phyloP scores from a whole-genome alignment of 2,113 vertebrate species.

The Datnioides undecimradiatus region DNA sequence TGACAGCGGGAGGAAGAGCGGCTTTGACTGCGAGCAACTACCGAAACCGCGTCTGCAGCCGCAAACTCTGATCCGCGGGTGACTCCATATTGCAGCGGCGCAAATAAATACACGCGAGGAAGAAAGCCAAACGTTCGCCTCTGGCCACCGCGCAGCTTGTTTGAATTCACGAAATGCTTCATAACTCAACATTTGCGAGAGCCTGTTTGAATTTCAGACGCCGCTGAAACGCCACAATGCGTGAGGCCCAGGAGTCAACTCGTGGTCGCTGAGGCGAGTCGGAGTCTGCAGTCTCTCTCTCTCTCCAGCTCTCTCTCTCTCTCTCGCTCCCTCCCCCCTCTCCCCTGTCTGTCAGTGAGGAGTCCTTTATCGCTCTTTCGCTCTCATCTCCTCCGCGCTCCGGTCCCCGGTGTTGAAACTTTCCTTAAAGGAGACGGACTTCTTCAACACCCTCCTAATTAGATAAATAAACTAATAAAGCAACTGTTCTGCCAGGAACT shows the following conservation, averaged over 20 bases:
- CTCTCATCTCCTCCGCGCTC: slow-evolving; percentile 4
- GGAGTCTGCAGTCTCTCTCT: slow-evolving; percentile 35
- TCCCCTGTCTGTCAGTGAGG: no score
- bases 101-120: no score
- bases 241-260: slow-evolving; percentile 24
- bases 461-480: not conserved
- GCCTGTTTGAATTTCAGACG: slow-evolving; percentile 4
- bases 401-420: slow-evolving; percentile 43
- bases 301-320: not conserved
- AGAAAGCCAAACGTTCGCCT: not conserved
- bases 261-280: slow-evolving; percentile 51
- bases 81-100: no score
- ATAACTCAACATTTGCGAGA: not conserved
- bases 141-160: not conserved
- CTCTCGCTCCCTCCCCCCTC: not conserved
- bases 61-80: no score
- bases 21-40: no score
- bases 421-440: slow-evolving; percentile 11
- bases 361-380: not conserved
- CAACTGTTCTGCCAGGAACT: not conserved
- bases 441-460: not conserved
- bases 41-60: no score
- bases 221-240: not conserved
- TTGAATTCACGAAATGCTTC: not conserved
- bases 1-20: no score